Conservation (phyloP, 2,113 vertebrate species). For the Oreocharis arfaki region DNA sequence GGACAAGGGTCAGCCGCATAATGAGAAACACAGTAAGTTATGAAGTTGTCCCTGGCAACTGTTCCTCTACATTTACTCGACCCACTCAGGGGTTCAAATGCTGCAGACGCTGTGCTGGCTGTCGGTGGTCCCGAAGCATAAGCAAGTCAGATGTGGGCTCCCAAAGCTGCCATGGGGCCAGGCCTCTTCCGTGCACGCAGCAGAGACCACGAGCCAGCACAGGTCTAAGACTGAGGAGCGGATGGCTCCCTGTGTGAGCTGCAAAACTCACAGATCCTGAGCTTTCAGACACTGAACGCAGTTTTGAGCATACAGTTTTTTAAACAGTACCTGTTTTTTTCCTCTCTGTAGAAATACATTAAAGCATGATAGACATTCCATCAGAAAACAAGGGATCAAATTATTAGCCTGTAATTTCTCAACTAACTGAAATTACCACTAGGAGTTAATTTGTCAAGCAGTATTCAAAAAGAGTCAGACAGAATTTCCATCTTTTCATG, state of each 20-base stretch:
- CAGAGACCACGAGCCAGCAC: neutral
- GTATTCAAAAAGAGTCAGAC: neutral
- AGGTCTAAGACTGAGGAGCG: neutral
- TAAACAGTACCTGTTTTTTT: neutral
- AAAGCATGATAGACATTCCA: neutral
- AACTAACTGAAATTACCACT: neutral
- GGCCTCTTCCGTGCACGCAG: neutral
- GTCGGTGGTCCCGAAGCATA: neutral
- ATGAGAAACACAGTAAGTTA: neutral
- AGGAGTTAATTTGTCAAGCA: neutral
- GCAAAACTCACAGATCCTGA: neutral
- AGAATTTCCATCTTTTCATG: neutral
- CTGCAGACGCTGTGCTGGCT: fast-evolving
- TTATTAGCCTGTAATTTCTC: neutral
- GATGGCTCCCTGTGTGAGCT: neutral
- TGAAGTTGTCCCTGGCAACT: neutral
- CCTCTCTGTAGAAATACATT: neutral
- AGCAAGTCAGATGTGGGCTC: neutral
- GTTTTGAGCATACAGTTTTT: neutral
- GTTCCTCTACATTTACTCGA: neutral
- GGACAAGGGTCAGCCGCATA: neutral
- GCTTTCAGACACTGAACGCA: neutral
- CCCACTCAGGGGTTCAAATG: neutral
- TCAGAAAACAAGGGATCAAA: neutral
- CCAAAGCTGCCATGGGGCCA: neutral